Evolutionary conservation across 1,140 invertebrate genomes (phyloP), one percentile per base, ranked within the genome.

Genomic region (Drosophila miranda): DNA sequence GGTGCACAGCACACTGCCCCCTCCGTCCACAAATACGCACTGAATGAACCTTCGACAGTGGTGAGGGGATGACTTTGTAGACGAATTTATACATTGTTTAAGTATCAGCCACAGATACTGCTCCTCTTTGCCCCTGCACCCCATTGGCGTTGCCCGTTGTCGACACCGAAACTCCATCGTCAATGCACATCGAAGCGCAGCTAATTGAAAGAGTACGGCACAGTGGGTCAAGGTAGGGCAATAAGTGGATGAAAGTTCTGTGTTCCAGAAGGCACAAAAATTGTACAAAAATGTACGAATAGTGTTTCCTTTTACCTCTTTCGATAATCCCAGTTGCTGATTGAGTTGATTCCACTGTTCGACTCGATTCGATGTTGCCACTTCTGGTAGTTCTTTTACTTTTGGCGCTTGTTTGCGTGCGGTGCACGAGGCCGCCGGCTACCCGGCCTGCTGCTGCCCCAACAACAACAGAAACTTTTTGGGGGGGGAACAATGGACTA

Each of bases 21-120:
- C 34, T 49, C 48, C 46, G 28, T 50, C 48, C 66, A 55, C 48
- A 72, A 21, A 64, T 73, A 75, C 54, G 48, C 78, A 72, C 49
- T 78, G 75, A 78, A 57, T 64, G 56, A 59, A 60, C 75, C 46
- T 30, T 38, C 9, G 51, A 11, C 13, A 6, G 44, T 9, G 45
- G 7, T 9, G 21, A n/a, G 11, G 30, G 6, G 5, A 5, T 14
- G 80, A 74, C 69, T 89, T 86, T 84, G 81, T 81, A 86, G 78
- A 59, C 74, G 81, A 86, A 84, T 84, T 84, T 84, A 84, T 84
- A 84, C 82, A 84, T 84, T 84, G 81, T 87, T 87, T 81, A 87
- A 84, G 73, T 87, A 86, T 81, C 64, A 79, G 78, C 81, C 77
- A 63, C 81, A 86, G 81, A 70, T 64, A 71, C 66, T 64, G 23